Evolutionary conservation across 2,113 vertebrate genomes (phyloP).

Genomic region (Hyaena hyaena): DNA sequence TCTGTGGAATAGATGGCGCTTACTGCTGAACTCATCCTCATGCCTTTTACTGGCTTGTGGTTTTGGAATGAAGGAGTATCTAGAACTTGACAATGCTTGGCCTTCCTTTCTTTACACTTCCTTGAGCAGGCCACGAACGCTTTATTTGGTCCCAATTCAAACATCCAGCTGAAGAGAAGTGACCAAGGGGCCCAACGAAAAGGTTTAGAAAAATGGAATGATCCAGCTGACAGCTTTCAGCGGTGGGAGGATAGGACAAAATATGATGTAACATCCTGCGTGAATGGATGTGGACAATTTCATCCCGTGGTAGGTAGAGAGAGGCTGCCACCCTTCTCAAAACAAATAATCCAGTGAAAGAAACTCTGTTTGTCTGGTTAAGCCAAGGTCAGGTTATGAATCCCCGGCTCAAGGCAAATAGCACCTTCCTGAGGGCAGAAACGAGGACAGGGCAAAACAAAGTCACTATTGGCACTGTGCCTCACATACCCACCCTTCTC

Average conservation of each 20-base stretch:
- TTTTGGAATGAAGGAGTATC: constrained; percentile 24
- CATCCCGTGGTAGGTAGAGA: not conserved
- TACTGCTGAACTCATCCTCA: constrained; percentile 18
- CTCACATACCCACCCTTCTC: not conserved
- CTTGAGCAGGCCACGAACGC: constrained; percentile 24
- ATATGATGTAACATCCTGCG: not conserved
- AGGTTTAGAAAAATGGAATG: constrained; percentile 42
- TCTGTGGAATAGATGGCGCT: not conserved
- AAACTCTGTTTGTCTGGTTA: constrained; percentile 46
- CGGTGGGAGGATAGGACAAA: not conserved
- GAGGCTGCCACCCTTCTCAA: not conserved
- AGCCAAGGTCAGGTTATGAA: constrained; percentile 37
- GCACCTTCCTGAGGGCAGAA: constrained; percentile 61
- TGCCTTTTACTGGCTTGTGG: constrained; percentile 8
- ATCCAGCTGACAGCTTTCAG: constrained; percentile 1
- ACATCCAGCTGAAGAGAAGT: constrained; percentile 36
- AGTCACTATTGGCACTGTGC: not conserved
- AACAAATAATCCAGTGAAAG: constrained; percentile 48
- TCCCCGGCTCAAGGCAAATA: constrained; percentile 55
- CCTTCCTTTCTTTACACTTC: not conserved
- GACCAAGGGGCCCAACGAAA: not conserved
- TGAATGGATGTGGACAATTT: constrained; percentile 52
- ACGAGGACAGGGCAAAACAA: constrained; percentile 42
- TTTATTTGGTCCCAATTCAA: constrained; percentile 44
- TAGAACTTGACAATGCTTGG: constrained; percentile 24